Percentiles rank a stretch among this genome's conserved stretches.
phyloP scores from a whole-genome alignment of 1,140 invertebrate species.

The Nilaparvata lugens region DNA sequence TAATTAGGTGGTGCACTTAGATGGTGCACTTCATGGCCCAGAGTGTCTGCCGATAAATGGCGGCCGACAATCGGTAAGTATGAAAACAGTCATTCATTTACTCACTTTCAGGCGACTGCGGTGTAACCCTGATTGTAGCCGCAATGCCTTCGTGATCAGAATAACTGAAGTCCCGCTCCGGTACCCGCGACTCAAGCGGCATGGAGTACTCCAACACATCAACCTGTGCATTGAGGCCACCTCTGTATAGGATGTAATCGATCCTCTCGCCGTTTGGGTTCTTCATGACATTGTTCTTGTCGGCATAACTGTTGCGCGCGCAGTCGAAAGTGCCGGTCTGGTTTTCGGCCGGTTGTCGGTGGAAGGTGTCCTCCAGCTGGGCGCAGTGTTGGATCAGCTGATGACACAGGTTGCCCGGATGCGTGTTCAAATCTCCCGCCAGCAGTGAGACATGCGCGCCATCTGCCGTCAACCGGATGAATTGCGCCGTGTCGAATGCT shows the following conservation, averaged over 20 bases:
- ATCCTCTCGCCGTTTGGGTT: slow-evolving; percentile 74
- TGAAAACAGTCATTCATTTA: no score
- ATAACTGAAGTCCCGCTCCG: slow-evolving; percentile 62
- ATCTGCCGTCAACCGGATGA: slow-evolving; percentile 73
- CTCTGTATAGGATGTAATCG: slow-evolving; percentile 78
- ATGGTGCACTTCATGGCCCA: no score
- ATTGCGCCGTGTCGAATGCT: slow-evolving; percentile 89
- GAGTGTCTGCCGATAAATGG: no score
- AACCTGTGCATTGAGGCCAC: slow-evolving; percentile 42
- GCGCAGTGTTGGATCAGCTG: slow-evolving; percentile 41
- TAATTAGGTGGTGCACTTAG: no score
- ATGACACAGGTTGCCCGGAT: slow-evolving; percentile 78
- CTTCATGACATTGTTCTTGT: slow-evolving; percentile 38
- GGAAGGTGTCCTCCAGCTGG: slow-evolving; percentile 42
- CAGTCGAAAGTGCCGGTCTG: slow-evolving; percentile 63
- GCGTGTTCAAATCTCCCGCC: slow-evolving; percentile 88
- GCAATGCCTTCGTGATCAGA: slow-evolving; percentile 89
- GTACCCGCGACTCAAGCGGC: slow-evolving; percentile 63
- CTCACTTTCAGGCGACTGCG: background rate
- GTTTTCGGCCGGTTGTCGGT: slow-evolving; percentile 5
- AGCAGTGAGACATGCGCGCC: slow-evolving; percentile 73
- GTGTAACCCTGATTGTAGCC: slow-evolving; percentile 44
- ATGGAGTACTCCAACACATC: slow-evolving; percentile 51
- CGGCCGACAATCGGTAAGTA: no score
- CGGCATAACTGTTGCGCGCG: slow-evolving; percentile 73